Evolutionary conservation across 2,113 vertebrate species (phyloP).

Genomic region (Ochotona princeps): DNA sequence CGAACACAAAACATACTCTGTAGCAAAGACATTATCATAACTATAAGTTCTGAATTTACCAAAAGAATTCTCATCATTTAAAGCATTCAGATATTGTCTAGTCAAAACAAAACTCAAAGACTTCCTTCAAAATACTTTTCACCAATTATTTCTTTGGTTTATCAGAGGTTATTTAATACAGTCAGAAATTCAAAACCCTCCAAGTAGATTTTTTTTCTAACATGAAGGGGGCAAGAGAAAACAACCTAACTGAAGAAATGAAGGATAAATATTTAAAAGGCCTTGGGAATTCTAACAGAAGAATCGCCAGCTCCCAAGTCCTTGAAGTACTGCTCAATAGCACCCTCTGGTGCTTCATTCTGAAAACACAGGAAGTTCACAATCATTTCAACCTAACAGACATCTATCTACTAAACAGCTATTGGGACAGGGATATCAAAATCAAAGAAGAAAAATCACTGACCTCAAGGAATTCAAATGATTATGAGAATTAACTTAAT

Average conservation of each 20-base stretch:
- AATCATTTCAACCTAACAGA: background rate
- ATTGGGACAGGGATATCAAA: background rate
- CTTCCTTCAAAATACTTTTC: background rate
- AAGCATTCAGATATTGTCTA: conserved; percentile 19
- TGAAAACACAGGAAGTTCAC: conserved; percentile 21
- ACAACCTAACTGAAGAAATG: conserved; percentile 21
- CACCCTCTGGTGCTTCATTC: conserved; percentile 65
- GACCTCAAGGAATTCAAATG: conserved; percentile 24
- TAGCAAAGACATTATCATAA: conserved; percentile 32
- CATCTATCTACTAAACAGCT: conserved; percentile 31
- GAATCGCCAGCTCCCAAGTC: too few relatives aligned
- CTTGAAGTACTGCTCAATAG: background rate
- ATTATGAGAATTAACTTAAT: conserved; percentile 13
- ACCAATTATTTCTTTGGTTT: conserved; percentile 46
- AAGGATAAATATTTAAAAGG: background rate
- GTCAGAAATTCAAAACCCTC: background rate
- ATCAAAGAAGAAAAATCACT: background rate
- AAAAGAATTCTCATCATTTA: conserved; percentile 54
- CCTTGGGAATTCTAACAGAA: background rate
- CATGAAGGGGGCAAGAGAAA: background rate
- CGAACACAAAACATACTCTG: background rate
- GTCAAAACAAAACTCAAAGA: conserved; percentile 30
- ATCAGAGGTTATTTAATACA: conserved; percentile 39
- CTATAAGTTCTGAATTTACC: conserved; percentile 23
- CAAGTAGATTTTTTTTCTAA: background rate